Evolutionary conservation across 2,113 vertebrate genomes (phyloP).

Genomic region (Rhynchomys soricoides): DNA sequence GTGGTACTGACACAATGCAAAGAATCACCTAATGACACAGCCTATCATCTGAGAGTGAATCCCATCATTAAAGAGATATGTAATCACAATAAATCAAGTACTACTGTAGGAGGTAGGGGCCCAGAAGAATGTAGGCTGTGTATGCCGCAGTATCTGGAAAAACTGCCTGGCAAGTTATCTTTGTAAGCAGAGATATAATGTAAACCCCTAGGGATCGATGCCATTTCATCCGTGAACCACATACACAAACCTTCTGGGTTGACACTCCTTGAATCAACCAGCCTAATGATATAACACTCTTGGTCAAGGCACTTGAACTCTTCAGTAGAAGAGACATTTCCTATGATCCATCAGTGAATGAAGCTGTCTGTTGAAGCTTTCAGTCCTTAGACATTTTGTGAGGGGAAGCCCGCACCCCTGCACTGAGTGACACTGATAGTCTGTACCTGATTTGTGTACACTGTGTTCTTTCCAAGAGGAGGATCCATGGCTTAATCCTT

Average conservation of each 20-base stretch:
- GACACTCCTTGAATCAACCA: background rate
- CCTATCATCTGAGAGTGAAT: background rate
- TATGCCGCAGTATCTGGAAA: background rate
- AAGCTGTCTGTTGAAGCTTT: background rate
- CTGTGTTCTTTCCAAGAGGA: background rate
- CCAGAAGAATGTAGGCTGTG: background rate
- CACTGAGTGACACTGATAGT: background rate
- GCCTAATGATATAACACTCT: background rate
- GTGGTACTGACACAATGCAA: background rate
- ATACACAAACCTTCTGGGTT: background rate
- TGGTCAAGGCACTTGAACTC: background rate
- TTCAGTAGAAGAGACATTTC: background rate
- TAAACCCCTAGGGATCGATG: background rate
- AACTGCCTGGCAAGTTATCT: background rate
- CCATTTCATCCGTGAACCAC: background rate
- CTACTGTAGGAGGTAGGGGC: background rate
- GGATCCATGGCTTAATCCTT: background rate
- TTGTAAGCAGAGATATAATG: background rate
- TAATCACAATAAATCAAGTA: background rate
- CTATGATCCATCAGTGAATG: background rate
- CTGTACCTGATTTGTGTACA: too few species aligned
- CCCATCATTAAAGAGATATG: background rate
- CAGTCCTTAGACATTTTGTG: background rate
- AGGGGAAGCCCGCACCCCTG: background rate
- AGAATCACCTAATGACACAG: background rate